Percentiles rank a stretch among this genome's conserved stretches.
Conservation (phyloP, 2,888 invertebrate species). For the Copidosoma aretas region DNA sequence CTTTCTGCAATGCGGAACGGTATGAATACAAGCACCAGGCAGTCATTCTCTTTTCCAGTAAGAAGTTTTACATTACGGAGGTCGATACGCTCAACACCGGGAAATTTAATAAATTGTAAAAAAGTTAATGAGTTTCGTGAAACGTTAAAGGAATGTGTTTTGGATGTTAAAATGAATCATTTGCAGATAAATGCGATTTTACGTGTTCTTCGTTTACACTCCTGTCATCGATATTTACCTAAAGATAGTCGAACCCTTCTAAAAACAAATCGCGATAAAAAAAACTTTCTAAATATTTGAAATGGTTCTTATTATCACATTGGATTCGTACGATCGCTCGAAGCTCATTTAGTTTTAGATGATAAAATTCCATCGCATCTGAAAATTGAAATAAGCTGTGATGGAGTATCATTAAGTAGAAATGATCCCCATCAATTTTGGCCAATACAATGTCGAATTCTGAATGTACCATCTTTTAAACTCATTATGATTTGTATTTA, state of each 20-base stretch:
- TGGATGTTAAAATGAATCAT: too few species aligned
- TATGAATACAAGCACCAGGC: too few species aligned
- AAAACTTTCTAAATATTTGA: not conserved
- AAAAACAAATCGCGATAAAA: not conserved
- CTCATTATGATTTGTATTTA: slow-evolving; percentile 9
- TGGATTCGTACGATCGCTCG: not conserved
- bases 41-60: too few species aligned
- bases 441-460: slow-evolving; percentile 13
- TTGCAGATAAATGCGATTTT: too few species aligned
- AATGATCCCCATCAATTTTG: slow-evolving; percentile 4
- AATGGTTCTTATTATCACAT: slow-evolving; percentile 8
- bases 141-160: too few species aligned
- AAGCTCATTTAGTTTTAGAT: not conserved
- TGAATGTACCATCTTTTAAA: slow-evolving; percentile 2
- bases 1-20: too few species aligned
- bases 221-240: slow-evolving; percentile 2
- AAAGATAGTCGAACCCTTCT: slow-evolving; percentile 7
- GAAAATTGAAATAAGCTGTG: slow-evolving; percentile 4
- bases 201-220: too few species aligned
- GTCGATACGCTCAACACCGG: too few species aligned
- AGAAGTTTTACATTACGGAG: too few species aligned
- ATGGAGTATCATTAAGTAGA: slow-evolving; percentile 5
- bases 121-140: too few species aligned
- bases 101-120: too few species aligned
- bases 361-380: not conserved